A percentile compares a stretch with the other conserved stretches of the same genome.
Conservation (phyloP, 2,113 vertebrate species). For the Holacanthus passer region DNA sequence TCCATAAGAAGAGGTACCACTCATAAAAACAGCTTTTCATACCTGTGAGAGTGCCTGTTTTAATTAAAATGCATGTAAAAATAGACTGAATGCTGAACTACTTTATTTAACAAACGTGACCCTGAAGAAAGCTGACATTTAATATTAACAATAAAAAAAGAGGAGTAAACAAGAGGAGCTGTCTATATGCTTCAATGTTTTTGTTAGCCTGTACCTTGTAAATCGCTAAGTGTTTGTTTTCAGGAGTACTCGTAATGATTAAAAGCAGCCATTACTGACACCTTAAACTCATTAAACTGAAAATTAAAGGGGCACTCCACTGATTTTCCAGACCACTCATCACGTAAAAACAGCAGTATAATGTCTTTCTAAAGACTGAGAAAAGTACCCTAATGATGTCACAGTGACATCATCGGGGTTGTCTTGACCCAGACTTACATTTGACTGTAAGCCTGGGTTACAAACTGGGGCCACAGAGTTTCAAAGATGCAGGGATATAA, state of each 20-base stretch:
- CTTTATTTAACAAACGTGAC: background rate
- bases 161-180: background rate
- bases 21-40: background rate
- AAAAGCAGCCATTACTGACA: background rate
- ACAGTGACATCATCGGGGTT: background rate
- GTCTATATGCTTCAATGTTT: background rate
- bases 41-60: background rate
- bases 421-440: background rate
- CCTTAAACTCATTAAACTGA: background rate
- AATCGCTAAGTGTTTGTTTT: background rate
- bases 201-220: background rate
- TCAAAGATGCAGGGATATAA: background rate
- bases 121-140: background rate
- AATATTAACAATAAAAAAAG: background rate
- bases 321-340: background rate
- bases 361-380: background rate
- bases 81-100: background rate
- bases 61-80: background rate
- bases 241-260: background rate
- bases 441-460: background rate
- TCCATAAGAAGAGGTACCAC: background rate
- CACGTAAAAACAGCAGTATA: background rate
- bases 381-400: background rate
- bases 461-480: background rate
- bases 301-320: background rate